Conservation (phyloP, 2,113 vertebrate species). For the Podarcis raffonei region DNA sequence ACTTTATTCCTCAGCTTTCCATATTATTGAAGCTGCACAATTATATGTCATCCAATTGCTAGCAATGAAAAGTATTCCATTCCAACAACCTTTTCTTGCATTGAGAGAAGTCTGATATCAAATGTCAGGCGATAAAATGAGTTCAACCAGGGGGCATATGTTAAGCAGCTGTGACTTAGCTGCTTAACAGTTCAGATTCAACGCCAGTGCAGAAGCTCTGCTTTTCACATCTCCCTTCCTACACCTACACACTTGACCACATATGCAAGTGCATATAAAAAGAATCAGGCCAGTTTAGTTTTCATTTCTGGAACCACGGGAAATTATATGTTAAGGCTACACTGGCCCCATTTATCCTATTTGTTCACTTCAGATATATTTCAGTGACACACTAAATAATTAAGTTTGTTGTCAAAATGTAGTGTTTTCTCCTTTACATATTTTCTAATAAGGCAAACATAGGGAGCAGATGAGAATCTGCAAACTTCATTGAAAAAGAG, state of each 20-base stretch:
- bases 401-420: background rate
- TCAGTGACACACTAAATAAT: conserved; percentile 17
- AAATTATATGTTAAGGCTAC: background rate
- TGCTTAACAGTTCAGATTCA: conserved; percentile 30
- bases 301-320: background rate
- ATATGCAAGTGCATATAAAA: background rate
- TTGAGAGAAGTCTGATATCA: conserved; percentile 50
- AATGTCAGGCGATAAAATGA: conserved; percentile 55
- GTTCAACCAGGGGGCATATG: conserved; percentile 70
- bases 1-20: conserved; percentile 43
- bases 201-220: conserved; percentile 43
- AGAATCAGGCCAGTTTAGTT: conserved; percentile 20
- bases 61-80: conserved; percentile 29
- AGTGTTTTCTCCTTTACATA: background rate
- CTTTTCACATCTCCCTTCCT: conserved; percentile 47
- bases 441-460: background rate
- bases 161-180: conserved; percentile 65
- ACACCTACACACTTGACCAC: conserved; percentile 23
- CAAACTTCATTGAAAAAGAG: background rate
- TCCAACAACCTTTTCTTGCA: conserved; percentile 50
- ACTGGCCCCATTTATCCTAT: background rate
- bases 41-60: conserved; percentile 24
- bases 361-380: background rate
- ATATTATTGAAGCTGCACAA: background rate
- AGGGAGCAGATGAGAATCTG: background rate